Evolutionary conservation across 1,140 invertebrate genomes (phyloP).

Genomic region (Stegodyphus mimosarum): DNA sequence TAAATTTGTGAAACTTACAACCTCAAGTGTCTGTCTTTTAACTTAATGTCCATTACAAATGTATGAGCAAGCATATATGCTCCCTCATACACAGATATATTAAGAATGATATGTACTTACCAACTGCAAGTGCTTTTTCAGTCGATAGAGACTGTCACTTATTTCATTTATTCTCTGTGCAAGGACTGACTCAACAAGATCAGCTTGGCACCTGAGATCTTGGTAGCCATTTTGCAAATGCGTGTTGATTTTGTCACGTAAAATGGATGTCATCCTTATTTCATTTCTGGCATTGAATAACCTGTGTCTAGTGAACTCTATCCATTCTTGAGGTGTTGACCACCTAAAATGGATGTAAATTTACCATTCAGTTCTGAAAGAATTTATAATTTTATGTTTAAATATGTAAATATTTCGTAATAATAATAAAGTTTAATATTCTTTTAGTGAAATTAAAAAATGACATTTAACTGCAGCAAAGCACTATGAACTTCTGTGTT

Average conservation of each 20-base stretch:
- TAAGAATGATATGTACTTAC: conserved; percentile 6
- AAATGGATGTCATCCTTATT: neutral
- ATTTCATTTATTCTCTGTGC: conserved; percentile 30
- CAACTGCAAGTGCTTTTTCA: conserved; percentile 41
- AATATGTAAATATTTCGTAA: too few species aligned
- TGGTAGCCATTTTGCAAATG: conserved; percentile 30
- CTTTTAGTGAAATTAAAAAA: too few species aligned
- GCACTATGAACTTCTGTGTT: too few species aligned
- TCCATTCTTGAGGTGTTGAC: conserved; percentile 57
- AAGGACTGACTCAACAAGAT: conserved; percentile 23
- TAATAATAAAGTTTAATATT: too few species aligned
- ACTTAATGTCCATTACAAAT: too few species aligned
- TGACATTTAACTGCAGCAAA: too few species aligned
- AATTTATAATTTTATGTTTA: too few species aligned
- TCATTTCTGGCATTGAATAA: conserved; percentile 31
- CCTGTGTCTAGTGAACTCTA: conserved; percentile 31
- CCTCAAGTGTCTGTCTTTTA: too few species aligned
- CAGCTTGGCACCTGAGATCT: conserved; percentile 39
- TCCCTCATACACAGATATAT: too few species aligned
- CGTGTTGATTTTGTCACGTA: conserved; percentile 35
- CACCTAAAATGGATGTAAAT: conserved; percentile 1
- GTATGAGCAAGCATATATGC: too few species aligned
- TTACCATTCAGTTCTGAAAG: too few species aligned
- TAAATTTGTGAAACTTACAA: too few species aligned
- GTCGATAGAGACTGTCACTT: conserved; percentile 39